These are phyloP conservation scores for Semaprochilodus insignis DNA, from an alignment of 2,797 vertebrate species.

Conservation along the genomic window DNA sequence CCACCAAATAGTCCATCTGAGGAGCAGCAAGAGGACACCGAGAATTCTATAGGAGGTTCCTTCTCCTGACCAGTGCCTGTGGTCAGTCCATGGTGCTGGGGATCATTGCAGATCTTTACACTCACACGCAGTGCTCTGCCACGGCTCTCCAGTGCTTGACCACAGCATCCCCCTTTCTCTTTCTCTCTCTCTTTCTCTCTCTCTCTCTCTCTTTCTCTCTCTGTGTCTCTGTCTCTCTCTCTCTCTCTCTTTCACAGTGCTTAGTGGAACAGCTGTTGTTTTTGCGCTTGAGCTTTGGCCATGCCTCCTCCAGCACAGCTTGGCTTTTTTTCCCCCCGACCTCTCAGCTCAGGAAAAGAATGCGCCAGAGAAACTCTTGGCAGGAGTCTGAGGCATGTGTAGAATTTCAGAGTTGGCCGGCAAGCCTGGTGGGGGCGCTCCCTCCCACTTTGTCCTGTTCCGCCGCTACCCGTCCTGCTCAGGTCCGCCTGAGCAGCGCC, in stretches of 20 bases:
- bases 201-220: slow-evolving; percentile 63
- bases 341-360: slow-evolving; percentile 72
- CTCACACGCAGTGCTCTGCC: slow-evolving; percentile 29
- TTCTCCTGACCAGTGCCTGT: slow-evolving; percentile 19
- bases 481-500: slow-evolving; percentile 75
- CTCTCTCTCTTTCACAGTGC: slow-evolving; percentile 74
- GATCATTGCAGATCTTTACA: slow-evolving; percentile 40
- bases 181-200: slow-evolving; percentile 58
- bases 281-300: slow-evolving; percentile 61
- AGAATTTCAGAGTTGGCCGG: slow-evolving; percentile 69
- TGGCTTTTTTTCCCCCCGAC: slow-evolving; percentile 64
- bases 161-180: slow-evolving; percentile 53
- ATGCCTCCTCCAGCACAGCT: slow-evolving; percentile 60
- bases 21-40: slow-evolving; percentile 17
- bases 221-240: slow-evolving; percentile 25
- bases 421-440: slow-evolving; percentile 45
- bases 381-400: slow-evolving; percentile 74
- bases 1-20: slow-evolving; percentile 37
- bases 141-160: slow-evolving; percentile 24
- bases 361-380: slow-evolving; percentile 73
- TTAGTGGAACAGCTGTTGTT: slow-evolving; percentile 69
- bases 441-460: slow-evolving; percentile 47
- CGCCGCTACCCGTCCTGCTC: slow-evolving; percentile 61
- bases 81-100: slow-evolving; percentile 17
- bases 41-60: slow-evolving; percentile 36